A percentile compares a stretch with the other conserved stretches of the same genome.
These are phyloP conservation scores for Coendou prehensilis DNA, from an alignment of 2,797 vertebrate genomes.

Conservation along the genomic window DNA sequence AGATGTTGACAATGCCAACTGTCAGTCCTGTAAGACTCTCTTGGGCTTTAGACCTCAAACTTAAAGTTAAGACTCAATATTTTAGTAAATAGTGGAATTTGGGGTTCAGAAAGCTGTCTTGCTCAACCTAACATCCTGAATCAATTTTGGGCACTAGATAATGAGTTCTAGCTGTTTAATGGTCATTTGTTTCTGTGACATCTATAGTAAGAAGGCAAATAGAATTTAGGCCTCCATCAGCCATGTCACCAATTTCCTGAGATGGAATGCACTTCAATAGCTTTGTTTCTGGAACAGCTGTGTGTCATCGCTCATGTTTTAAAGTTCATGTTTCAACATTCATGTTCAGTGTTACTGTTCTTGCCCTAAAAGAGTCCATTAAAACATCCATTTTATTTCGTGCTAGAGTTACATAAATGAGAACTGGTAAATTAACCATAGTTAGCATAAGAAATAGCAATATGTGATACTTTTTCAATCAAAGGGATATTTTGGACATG, in stretches of 20 bases:
- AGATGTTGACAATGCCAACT: background rate
- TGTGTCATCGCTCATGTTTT: background rate
- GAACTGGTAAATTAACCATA: background rate
- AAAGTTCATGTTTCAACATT: background rate
- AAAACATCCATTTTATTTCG: background rate
- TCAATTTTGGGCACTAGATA: slow-evolving; percentile 52
- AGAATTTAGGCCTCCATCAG: slow-evolving; percentile 4
- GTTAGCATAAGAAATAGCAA: background rate
- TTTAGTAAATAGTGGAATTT: slow-evolving; percentile 53
- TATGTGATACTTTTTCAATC: background rate
- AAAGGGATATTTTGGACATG: background rate
- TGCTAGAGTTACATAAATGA: background rate
- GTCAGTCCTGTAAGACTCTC: background rate
- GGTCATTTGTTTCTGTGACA: slow-evolving; percentile 32
- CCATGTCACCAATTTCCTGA: background rate
- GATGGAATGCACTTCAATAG: background rate
- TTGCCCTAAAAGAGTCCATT: background rate
- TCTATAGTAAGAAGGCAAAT: slow-evolving; percentile 5
- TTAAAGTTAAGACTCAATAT: background rate
- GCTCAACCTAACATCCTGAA: slow-evolving; percentile 32
- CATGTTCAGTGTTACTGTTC: background rate
- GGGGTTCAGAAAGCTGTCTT: slow-evolving; percentile 50
- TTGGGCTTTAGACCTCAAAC: background rate
- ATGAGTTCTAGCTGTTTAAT: slow-evolving; percentile 58
- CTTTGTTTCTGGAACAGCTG: background rate